A percentile compares a stretch with the other conserved stretches of the same genome.
These are phyloP conservation scores for Magallana ariakensis DNA, from an alignment of 1,140 invertebrate genomes.

Conservation along the genomic window DNA sequence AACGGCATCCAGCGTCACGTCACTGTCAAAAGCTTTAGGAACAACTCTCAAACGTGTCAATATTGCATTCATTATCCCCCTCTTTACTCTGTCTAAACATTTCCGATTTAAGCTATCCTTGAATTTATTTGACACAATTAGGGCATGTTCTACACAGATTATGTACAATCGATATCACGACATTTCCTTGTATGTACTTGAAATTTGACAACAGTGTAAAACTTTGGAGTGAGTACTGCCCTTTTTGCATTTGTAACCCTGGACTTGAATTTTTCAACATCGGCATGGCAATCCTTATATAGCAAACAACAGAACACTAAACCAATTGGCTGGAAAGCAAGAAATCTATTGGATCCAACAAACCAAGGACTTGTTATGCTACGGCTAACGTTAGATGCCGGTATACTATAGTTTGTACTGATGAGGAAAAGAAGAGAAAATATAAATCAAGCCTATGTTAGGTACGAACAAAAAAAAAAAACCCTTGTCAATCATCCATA, in stretches of 20 bases:
- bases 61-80: slow-evolving; percentile 24
- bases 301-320: too few species aligned
- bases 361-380: too few species aligned
- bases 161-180: slow-evolving; percentile 17
- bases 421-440: too few species aligned
- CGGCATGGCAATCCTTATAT: too few species aligned
- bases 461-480: slow-evolving; percentile 12
- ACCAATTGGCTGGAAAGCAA: too few species aligned
- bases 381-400: too few species aligned
- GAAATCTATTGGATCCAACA: too few species aligned
- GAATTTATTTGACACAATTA: slow-evolving; percentile 37
- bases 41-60: slow-evolving; percentile 38
- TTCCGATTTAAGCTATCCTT: slow-evolving; percentile 31
- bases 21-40: slow-evolving; percentile 7
- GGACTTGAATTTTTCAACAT: background rate
- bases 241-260: background rate
- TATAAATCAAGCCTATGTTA: background rate
- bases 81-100: slow-evolving; percentile 29
- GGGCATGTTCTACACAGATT: slow-evolving; percentile 6
- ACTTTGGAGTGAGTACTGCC: background rate
- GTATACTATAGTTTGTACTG: too few species aligned
- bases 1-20: slow-evolving; percentile 1
- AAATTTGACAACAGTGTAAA: slow-evolving; percentile 6
- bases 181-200: background rate
- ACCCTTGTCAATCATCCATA: slow-evolving; percentile 14